These are phyloP conservation scores for Lithobates pipiens DNA, from an alignment of 2,797 vertebrate species.

Conservation along the genomic window DNA sequence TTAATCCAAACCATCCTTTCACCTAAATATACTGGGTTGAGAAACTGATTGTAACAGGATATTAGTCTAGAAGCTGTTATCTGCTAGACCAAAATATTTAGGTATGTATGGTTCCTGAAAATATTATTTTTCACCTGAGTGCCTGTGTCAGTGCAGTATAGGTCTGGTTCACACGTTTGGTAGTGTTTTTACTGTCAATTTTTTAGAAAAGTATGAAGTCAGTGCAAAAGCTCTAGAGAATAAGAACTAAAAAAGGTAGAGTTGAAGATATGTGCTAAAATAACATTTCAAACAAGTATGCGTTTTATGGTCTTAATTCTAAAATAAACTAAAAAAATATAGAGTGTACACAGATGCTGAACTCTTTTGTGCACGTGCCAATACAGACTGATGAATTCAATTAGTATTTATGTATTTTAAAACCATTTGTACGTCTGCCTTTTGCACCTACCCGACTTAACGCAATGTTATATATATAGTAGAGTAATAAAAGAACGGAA, in stretches of 20 bases:
- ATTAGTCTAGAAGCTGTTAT: not conserved
- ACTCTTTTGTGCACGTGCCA: not conserved
- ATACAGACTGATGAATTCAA: not conserved
- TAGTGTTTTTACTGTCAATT: slow-evolving; percentile 23
- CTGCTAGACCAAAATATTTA: slow-evolving; percentile 17
- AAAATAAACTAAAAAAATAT: slow-evolving; percentile 29
- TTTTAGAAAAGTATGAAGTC: slow-evolving; percentile 16
- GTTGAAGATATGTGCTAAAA: slow-evolving; percentile 40
- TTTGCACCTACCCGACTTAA: not conserved
- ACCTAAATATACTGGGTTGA: not conserved
- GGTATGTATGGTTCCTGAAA: not conserved
- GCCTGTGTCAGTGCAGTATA: not conserved
- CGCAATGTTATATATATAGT: not conserved
- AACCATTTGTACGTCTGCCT: not conserved
- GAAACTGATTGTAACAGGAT: not conserved
- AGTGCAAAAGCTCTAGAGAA: slow-evolving; percentile 19
- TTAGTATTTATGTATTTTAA: not conserved
- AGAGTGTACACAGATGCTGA: not conserved
- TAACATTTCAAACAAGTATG: slow-evolving; percentile 22
- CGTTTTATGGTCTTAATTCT: slow-evolving; percentile 9
- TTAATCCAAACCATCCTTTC: no score
- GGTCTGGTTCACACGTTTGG: slow-evolving; percentile 22
- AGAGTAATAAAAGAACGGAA: not conserved
- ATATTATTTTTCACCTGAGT: not conserved
- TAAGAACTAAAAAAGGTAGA: slow-evolving; percentile 18